Conservation (phyloP, 2,888 invertebrate species). For the Ischnus inquisitorius region DNA sequence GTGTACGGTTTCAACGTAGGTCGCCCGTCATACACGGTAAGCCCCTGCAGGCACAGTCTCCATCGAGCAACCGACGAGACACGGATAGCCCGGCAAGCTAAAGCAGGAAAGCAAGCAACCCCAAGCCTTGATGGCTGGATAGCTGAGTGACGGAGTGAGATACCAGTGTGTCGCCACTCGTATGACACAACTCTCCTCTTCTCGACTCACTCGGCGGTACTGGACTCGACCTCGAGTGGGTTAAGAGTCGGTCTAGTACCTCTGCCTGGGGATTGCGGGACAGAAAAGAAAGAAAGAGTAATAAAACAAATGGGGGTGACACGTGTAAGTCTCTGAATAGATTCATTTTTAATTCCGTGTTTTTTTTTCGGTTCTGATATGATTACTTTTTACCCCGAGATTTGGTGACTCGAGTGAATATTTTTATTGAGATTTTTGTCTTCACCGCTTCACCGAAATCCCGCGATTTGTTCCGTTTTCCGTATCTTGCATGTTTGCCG, state of each 20-base stretch:
- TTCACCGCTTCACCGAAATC: too few species aligned
- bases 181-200: conserved; percentile 73
- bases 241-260: conserved; percentile 52
- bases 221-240: conserved; percentile 61
- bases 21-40: neutral
- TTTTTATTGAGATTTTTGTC: neutral
- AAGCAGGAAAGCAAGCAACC: conserved; percentile 43
- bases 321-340: neutral
- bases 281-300: conserved; percentile 14
- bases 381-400: too few species aligned
- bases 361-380: too few species aligned
- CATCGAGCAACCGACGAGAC: conserved; percentile 43
- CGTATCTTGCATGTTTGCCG: too few species aligned
- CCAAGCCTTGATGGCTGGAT: conserved; percentile 38
- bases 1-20: conserved; percentile 23
- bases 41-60: conserved; percentile 41
- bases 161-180: conserved; percentile 65
- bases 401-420: neutral
- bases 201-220: conserved; percentile 68
- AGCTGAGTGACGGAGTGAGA: conserved; percentile 39
- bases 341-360: too few species aligned
- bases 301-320: conserved; percentile 15
- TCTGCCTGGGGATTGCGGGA: conserved; percentile 30
- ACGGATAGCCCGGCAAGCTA: conserved; percentile 19
- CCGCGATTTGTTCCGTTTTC: too few species aligned